Evolutionary conservation across 2,113 vertebrate genomes (phyloP).

Genomic region (Sardina pilchardus): DNA sequence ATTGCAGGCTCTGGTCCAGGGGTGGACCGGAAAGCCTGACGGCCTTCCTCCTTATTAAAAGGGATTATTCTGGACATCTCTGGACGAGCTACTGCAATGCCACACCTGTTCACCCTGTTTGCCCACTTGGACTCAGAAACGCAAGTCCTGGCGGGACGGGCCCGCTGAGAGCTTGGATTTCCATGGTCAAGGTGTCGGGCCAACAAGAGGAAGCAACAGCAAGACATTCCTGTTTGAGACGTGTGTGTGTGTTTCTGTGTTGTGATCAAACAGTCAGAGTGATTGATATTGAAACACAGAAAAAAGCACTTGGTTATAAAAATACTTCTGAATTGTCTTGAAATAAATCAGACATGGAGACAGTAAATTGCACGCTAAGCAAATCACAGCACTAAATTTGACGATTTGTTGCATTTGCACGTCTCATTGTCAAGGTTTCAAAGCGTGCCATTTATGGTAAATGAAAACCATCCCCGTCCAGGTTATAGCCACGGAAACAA

Average conservation of each 20-base stretch:
- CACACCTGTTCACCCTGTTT: constrained; percentile 53
- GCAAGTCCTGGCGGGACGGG: not conserved
- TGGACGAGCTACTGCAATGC: constrained; percentile 25
- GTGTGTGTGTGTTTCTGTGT: not conserved
- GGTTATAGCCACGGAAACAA: not conserved
- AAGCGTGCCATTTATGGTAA: not conserved
- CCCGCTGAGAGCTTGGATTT: not conserved
- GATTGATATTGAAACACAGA: not conserved
- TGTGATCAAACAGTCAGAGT: not conserved
- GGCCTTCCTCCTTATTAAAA: constrained; percentile 13
- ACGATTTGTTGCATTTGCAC: not conserved
- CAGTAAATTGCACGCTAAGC: not conserved
- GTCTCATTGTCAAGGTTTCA: not conserved
- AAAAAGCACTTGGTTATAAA: not conserved
- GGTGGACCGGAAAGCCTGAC: not conserved
- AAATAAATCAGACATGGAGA: not conserved
- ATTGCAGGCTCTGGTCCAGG: not conserved
- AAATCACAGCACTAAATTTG: not conserved
- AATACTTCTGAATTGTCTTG: not conserved
- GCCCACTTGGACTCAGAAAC: constrained; percentile 27
- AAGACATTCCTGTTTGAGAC: no score
- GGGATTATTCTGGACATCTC: constrained; percentile 55
- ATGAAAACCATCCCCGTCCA: not conserved
- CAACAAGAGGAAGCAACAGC: not conserved
- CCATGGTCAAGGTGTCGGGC: not conserved